These are phyloP conservation scores for Aphidius gifuensis DNA, from an alignment of 1,140 invertebrate species.

Conservation along the genomic window DNA sequence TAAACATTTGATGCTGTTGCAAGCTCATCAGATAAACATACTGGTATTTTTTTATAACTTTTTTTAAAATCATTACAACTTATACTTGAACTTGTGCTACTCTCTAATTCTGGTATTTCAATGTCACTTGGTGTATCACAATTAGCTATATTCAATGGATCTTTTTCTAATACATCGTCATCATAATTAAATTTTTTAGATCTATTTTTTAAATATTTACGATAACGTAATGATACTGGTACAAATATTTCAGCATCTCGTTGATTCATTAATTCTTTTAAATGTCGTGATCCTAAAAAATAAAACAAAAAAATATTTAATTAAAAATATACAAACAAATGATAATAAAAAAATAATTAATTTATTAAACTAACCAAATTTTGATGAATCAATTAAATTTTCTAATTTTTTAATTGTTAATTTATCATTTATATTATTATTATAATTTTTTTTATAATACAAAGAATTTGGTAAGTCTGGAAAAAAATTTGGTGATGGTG, in stretches of 20 bases:
- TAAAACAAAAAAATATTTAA: constrained; percentile 19
- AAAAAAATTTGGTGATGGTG: constrained; percentile 37
- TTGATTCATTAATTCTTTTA: constrained; percentile 27
- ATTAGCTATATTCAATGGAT: constrained; percentile 20
- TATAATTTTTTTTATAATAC: constrained; percentile 16
- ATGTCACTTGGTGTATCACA: constrained; percentile 12
- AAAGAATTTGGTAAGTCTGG: constrained; percentile 4
- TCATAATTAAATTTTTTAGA: neutral
- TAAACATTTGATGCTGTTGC: constrained; percentile 32
- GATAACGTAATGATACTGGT: constrained; percentile 14
- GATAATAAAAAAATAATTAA: neutral
- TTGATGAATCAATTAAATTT: constrained; percentile 31
- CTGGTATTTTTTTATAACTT: constrained; percentile 20
- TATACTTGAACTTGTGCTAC: constrained; percentile 25
- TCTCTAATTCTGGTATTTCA: constrained; percentile 19
- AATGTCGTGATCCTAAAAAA: constrained; percentile 29
- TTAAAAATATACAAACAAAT: constrained; percentile 6
- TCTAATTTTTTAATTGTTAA: constrained; percentile 18
- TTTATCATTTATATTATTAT: constrained; percentile 15
- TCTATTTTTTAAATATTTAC: neutral
- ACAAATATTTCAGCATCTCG: constrained; percentile 11
- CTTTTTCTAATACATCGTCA: neutral
- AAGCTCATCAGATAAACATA: constrained; percentile 32
- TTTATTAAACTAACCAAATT: constrained; percentile 28
- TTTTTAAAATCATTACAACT: constrained; percentile 25